Percentiles rank a stretch among this genome's conserved stretches.
Evolutionary conservation across 2,113 vertebrate species (phyloP).

Genomic region (Sturnus vulgaris): DNA sequence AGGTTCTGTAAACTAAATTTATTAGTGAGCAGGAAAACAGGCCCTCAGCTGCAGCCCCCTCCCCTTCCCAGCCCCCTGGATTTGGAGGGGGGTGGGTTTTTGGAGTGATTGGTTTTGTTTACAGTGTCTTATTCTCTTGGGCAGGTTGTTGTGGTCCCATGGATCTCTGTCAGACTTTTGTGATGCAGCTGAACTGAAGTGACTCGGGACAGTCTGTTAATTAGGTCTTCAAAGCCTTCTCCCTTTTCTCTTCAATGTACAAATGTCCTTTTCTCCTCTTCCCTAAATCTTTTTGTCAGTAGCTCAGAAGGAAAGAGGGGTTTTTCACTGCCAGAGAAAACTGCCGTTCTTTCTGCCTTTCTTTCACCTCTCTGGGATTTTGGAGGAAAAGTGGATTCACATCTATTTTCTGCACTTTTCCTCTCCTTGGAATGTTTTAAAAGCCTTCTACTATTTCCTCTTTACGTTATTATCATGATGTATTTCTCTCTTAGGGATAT

Average conservation of each 20-base stretch:
- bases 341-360: not conserved
- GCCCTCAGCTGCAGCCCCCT: not conserved
- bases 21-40: conserved; percentile 29
- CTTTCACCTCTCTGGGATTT: not conserved
- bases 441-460: not conserved
- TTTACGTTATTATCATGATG: not conserved
- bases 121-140: not conserved
- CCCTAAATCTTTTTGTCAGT: conserved; percentile 13
- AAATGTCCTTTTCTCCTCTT: not conserved
- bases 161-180: conserved; percentile 25
- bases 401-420: not conserved
- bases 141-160: not conserved
- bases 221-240: conserved; percentile 7
- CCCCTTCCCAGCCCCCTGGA: not conserved
- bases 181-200: conserved; percentile 12
- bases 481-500: not conserved
- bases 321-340: not conserved
- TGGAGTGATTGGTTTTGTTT: not conserved
- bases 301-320: not conserved
- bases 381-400: not conserved
- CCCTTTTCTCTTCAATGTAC: not conserved
- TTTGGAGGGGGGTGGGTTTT: not conserved
- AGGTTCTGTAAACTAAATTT: conserved; percentile 63
- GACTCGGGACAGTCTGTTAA: conserved; percentile 8
- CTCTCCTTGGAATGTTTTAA: not conserved